These are phyloP conservation scores for Hydrotaea cyrtoneurina DNA, from an alignment of 2,888 invertebrate genomes.

Conservation along the genomic window DNA sequence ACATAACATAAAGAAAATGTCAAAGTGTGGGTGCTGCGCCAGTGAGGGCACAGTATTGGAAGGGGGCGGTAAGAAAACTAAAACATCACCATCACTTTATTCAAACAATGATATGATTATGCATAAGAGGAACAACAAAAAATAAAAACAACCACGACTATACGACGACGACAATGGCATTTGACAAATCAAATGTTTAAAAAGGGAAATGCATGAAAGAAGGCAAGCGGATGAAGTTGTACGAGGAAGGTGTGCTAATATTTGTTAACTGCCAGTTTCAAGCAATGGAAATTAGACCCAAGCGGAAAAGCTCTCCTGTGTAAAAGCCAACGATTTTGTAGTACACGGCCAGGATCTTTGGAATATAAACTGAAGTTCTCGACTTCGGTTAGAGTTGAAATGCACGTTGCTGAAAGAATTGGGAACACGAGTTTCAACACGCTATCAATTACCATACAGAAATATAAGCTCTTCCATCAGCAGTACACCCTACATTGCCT, in stretches of 20 bases:
- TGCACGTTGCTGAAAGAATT: no score
- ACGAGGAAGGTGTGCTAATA: neutral
- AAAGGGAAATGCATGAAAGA: conserved; percentile 43
- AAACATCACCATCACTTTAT: conserved; percentile 40
- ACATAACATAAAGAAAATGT: conserved; percentile 27
- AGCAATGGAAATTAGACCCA: no score
- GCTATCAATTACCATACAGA: no score
- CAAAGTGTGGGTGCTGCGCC: neutral
- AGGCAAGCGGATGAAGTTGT: neutral
- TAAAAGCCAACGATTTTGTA: no score
- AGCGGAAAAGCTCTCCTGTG: no score
- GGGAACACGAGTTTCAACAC: no score
- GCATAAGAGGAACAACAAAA: conserved; percentile 49
- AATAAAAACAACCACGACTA: conserved; percentile 3
- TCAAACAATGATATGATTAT: conserved; percentile 53
- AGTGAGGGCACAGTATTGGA: conserved; percentile 24
- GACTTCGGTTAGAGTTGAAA: no score
- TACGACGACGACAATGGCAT: conserved; percentile 53
- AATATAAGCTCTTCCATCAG: no score
- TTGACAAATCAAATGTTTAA: conserved; percentile 76
- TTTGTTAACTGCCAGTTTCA: no score
- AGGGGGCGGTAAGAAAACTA: neutral
- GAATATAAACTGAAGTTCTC: no score
- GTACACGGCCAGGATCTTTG: no score
- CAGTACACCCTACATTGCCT: no score